Percentiles rank a stretch among this genome's conserved stretches.
phyloP scores from a whole-genome alignment of 1,140 invertebrate species.

The Rhysida immarginata region DNA sequence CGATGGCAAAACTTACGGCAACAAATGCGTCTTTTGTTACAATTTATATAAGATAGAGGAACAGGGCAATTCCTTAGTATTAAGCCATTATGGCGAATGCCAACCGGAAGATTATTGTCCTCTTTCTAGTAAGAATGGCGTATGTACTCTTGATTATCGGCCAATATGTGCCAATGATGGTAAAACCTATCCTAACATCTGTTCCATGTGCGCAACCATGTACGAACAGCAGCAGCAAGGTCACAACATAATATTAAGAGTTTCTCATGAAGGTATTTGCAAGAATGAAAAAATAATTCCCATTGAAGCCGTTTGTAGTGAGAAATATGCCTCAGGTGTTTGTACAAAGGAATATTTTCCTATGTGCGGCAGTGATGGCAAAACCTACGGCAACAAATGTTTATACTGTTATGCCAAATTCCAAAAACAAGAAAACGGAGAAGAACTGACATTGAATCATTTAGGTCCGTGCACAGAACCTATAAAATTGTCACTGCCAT shows the following conservation, averaged over 20 bases:
- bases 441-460: too few relatives aligned
- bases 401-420: too few relatives aligned
- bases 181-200: slow-evolving; percentile 43
- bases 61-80: not conserved
- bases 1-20: slow-evolving; percentile 42
- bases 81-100: slow-evolving; percentile 12
- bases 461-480: too few relatives aligned
- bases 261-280: not conserved
- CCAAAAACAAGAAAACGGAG: too few relatives aligned
- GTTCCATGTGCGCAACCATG: slow-evolving; percentile 13
- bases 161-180: slow-evolving; percentile 52
- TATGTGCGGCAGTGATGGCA: too few relatives aligned
- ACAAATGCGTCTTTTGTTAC: too few relatives aligned
- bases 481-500: too few relatives aligned
- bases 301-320: too few relatives aligned
- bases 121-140: not conserved
- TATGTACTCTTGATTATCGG: slow-evolving; percentile 36
- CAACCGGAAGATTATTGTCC: not conserved
- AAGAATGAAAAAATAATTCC: too few relatives aligned
- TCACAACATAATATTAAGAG: not conserved
- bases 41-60: not conserved
- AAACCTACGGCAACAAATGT: too few relatives aligned
- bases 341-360: too few relatives aligned
- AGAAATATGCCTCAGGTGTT: too few relatives aligned
- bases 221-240: not conserved